Percentiles rank a stretch among this genome's conserved stretches.
phyloP scores from a whole-genome alignment of 2,797 vertebrate genomes.

The Syngnathus rostellatus region DNA sequence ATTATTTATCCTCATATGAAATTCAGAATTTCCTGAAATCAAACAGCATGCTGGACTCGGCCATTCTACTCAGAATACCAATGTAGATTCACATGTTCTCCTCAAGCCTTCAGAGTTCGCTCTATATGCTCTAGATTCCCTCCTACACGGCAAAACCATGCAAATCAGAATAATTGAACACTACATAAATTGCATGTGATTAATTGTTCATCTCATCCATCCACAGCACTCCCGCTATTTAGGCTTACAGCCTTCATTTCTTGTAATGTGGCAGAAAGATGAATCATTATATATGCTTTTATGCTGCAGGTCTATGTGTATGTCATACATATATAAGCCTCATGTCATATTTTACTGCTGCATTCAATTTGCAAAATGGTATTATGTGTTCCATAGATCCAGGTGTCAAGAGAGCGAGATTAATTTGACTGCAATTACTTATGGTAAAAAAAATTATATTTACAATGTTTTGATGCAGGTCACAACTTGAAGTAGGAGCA shows the following conservation, averaged over 20 bases:
- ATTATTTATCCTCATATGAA: too few species aligned
- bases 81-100: not conserved
- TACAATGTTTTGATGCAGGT: slow-evolving; percentile 29
- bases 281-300: not conserved
- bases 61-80: too few species aligned
- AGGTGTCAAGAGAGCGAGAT: slow-evolving; percentile 2
- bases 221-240: not conserved
- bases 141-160: not conserved
- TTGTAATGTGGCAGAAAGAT: too few species aligned
- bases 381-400: not conserved
- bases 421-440: slow-evolving; percentile 20
- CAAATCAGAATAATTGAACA: not conserved
- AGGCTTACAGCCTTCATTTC: too few species aligned
- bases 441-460: slow-evolving; percentile 21
- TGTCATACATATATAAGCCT: not conserved
- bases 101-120: too few species aligned
- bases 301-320: not conserved
- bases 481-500: slow-evolving; percentile 33
- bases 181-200: not conserved
- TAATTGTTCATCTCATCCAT: not conserved
- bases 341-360: not conserved
- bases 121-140: not conserved
- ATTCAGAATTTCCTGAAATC: too few species aligned
- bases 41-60: too few species aligned
- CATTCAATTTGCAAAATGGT: not conserved